phyloP scores from a whole-genome alignment of 2,797 vertebrate genomes.

The Rhinophrynus dorsalis region DNA sequence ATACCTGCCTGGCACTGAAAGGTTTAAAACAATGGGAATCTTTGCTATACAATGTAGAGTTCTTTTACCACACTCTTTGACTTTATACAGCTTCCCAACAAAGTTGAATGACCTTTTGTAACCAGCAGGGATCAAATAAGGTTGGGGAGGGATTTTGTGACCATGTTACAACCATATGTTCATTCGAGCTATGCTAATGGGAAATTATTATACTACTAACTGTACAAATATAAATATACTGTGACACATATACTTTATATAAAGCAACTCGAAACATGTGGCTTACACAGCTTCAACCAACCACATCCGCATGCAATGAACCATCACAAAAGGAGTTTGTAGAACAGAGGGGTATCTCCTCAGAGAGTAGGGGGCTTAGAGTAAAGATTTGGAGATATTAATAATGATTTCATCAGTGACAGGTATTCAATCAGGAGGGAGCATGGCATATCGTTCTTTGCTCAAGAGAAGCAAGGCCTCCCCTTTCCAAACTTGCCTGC shows the following conservation, averaged over 20 bases:
- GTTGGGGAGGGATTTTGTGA: too few species aligned
- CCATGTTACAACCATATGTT: neutral
- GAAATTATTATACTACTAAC: neutral
- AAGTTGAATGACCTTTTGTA: too few species aligned
- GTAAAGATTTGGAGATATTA: neutral
- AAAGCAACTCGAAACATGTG: conserved; percentile 8
- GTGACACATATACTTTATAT: neutral
- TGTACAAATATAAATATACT: too few species aligned
- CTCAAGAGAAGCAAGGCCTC: too few species aligned
- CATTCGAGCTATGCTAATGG: neutral
- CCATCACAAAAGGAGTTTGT: conserved; percentile 5
- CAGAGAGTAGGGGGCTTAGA: conserved; percentile 3
- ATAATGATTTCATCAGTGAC: conserved; percentile 14
- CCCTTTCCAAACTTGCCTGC: neutral
- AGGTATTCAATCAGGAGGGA: conserved; percentile 1
- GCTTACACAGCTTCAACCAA: conserved; percentile 1
- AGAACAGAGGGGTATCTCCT: conserved; percentile 5
- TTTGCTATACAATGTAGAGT: too few species aligned
- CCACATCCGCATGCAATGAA: conserved; percentile 16
- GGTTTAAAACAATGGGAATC: too few species aligned
- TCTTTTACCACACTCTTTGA: too few species aligned
- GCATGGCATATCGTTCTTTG: neutral
- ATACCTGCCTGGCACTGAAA: too few species aligned
- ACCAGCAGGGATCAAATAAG: too few species aligned
- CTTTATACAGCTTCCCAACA: too few species aligned